Percentiles rank a stretch among this genome's conserved stretches.
phyloP scores from a whole-genome alignment of 2,797 vertebrate species.

The Sebastes wilsoni region DNA sequence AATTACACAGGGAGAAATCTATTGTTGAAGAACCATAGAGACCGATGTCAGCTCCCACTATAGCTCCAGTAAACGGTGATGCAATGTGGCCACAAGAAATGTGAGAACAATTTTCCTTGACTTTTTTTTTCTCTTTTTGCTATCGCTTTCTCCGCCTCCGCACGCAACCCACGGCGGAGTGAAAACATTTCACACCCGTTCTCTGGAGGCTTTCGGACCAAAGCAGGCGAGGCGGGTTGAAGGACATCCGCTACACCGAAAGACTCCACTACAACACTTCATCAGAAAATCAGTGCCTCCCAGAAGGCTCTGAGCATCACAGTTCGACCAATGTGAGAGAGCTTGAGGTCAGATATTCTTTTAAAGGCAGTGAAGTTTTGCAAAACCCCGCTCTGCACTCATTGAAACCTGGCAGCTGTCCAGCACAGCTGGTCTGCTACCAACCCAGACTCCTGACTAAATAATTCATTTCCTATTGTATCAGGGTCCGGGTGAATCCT shows the following conservation, averaged over 20 bases:
- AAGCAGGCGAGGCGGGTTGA: constrained; percentile 40
- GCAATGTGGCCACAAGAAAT: neutral
- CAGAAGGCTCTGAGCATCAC: constrained; percentile 22
- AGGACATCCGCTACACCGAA: constrained; percentile 29
- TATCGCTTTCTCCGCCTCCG: neutral
- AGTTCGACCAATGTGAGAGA: constrained; percentile 18
- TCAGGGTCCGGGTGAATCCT: neutral
- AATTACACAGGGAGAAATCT: neutral
- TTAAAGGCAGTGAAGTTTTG: constrained; percentile 28
- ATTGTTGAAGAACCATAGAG: neutral
- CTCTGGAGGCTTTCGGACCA: constrained; percentile 21
- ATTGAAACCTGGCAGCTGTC: constrained; percentile 2
- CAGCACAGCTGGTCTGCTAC: neutral
- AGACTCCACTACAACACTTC: constrained; percentile 17
- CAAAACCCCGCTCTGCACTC: constrained; percentile 11
- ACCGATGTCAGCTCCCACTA: neutral
- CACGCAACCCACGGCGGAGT: neutral
- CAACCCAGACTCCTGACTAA: constrained; percentile 13
- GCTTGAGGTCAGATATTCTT: constrained; percentile 33
- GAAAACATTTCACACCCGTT: neutral
- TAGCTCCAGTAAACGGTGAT: neutral
- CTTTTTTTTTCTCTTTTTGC: neutral
- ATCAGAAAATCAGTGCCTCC: constrained; percentile 32
- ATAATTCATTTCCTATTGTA: constrained; percentile 26
- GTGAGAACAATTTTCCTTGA: neutral